phyloP scores from a whole-genome alignment of 2,888 invertebrate species.

The Cistogaster globosa region DNA sequence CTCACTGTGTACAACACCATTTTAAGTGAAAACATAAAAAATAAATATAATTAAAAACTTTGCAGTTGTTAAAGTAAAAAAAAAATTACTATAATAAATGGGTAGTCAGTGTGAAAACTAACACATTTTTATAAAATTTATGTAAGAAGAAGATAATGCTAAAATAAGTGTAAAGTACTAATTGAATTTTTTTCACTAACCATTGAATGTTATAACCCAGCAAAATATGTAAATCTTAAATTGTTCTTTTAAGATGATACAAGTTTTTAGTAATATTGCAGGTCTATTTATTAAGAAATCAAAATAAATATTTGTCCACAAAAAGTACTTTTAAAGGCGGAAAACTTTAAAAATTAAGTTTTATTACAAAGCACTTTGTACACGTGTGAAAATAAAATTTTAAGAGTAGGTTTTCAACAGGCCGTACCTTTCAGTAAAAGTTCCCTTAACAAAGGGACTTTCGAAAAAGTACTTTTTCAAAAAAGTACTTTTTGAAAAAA shows the following conservation, averaged over 20 bases:
- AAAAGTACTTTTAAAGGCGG: no score
- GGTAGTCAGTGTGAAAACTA: constrained; percentile 18
- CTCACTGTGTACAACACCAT: neutral
- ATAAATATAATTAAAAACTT: neutral
- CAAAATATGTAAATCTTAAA: neutral
- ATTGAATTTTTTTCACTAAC: constrained; percentile 11
- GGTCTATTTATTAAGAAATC: no score
- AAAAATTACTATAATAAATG: neutral
- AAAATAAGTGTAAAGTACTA: neutral
- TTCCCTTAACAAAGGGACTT: neutral
- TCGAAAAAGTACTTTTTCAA: neutral
- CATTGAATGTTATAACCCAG: neutral
- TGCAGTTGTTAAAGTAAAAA: neutral
- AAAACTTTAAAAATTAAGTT: no score
- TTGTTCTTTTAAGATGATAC: no score
- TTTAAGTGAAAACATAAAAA: neutral
- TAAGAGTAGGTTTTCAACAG: no score
- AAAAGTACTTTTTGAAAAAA: no score
- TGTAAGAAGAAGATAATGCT: neutral
- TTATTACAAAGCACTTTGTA: no score
- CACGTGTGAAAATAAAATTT: no score
- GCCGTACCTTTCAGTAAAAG: neutral
- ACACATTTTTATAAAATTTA: constrained; percentile 5
- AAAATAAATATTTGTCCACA: no score
- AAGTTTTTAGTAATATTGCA: no score